Base-by-base conservation (phyloP, 2,113 vertebrate genomes). In the Procavia capensis region DNA sequence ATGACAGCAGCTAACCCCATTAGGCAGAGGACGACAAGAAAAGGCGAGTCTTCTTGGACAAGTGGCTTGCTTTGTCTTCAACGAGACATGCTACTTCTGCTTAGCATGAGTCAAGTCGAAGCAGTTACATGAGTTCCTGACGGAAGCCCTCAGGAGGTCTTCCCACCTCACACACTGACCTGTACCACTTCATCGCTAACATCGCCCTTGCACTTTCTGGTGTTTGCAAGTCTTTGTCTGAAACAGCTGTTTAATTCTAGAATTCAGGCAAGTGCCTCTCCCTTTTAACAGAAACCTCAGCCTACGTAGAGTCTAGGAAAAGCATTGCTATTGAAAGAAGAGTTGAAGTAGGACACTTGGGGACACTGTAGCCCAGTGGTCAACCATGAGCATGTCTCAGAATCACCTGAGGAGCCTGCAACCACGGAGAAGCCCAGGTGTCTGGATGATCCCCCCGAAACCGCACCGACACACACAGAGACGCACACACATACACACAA, bases 181-280 rank as follows among this genome's bases (percentile, higher is more conserved):
- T 57, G 10, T 16, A 70, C 82, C 72, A 90, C 61, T 9, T 50
- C 34, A 68, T 90, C 45, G 9, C 5, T 31, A 64, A 88, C 43
- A 24, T 79, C 50, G 63, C 47, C 50, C 25, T 95, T 90, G 50
- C 10, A 92, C 54, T 45, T 70, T 85, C n/a, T 22, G 29, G 29
- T 39, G 82, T 93, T 92, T 63, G 0, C 25, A 95, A 96, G 27
- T 78, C 54, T 87, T 95, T 70, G 1, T 34, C 92, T 91, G 80
- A 95, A 93, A 92, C 14, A 63, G 6, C 31, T 82, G 91, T 75
- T 95, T 84, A 93, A 94, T 90, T 75, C 29, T 64, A 57, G 31
- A 86, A 57, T 95, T 78, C 81, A 86, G 29, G 75, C 68, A 86
- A 90, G 66, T n/a, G 34, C 66, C 27, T 54, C 16, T 8, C 50